A percentile compares a stretch with the other conserved stretches of the same genome.
phyloP scores from a whole-genome alignment of 2,888 invertebrate species.

The Syrphus vitripennis region DNA sequence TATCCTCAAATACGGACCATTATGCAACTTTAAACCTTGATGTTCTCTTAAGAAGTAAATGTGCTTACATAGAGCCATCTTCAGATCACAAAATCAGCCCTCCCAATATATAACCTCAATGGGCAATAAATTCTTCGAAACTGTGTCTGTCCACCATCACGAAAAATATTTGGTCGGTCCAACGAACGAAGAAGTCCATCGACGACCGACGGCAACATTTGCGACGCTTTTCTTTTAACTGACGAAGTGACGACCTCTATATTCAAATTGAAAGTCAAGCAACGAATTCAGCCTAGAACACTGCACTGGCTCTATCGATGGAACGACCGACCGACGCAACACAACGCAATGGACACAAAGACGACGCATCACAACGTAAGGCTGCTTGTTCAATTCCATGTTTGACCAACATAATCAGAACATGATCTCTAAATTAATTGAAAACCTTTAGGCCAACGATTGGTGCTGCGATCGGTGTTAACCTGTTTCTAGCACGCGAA shows the following conservation, averaged over 20 bases:
- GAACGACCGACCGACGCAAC: not conserved
- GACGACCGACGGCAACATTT: too few relatives aligned
- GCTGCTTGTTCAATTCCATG: constrained; percentile 57
- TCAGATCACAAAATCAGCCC: constrained; percentile 45
- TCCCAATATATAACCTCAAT: constrained; percentile 47
- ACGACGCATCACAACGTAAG: not conserved
- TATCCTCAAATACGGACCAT: not conserved
- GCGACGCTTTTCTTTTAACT: not conserved
- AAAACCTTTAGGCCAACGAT: constrained; percentile 68
- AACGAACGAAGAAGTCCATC: not conserved
- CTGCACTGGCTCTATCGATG: not conserved
- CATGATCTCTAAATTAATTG: constrained; percentile 73
- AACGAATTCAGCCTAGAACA: constrained; percentile 19
- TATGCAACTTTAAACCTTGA: not conserved
- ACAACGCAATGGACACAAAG: not conserved
- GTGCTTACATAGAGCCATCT: constrained; percentile 25
- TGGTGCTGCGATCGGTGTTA: constrained; percentile 61
- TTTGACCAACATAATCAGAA: constrained; percentile 71
- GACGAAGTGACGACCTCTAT: constrained; percentile 28
- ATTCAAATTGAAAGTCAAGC: constrained; percentile 47
- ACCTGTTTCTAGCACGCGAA: constrained; percentile 71
- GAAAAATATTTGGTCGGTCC: not conserved
- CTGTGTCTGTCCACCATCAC: constrained; percentile 2
- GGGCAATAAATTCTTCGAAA: constrained; percentile 48
- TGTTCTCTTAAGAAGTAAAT: constrained; percentile 38